Conservation (phyloP, 2,113 vertebrate species). For the Rynchops niger region DNA sequence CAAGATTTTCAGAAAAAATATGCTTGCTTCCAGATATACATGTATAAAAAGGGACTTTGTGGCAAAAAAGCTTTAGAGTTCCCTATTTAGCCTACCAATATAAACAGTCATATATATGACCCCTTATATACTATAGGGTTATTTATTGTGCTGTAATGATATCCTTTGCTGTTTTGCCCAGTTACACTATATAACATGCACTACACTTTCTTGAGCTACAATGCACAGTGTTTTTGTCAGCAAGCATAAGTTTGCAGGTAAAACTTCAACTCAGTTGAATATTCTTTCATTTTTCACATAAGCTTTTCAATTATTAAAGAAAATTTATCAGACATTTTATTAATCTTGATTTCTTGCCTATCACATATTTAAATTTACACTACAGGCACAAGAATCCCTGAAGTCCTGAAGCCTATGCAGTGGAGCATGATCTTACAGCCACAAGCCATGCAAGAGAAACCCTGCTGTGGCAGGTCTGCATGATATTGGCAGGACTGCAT, state of each 20-base stretch:
- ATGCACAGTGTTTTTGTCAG: background rate
- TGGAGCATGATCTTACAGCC: background rate
- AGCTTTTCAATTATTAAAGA: background rate
- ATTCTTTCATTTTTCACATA: background rate
- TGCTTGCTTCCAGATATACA: background rate
- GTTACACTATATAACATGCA: background rate
- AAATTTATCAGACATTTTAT: background rate
- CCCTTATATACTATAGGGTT: background rate
- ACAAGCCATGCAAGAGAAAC: background rate
- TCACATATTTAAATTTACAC: background rate
- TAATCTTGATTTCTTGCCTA: background rate
- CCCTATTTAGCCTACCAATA: background rate
- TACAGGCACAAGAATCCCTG: background rate
- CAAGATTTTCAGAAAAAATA: slow-evolving; percentile 1
- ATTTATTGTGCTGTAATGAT: background rate
- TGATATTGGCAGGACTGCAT: background rate
- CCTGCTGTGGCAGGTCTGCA: background rate
- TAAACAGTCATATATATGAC: background rate
- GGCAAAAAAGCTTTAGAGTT: background rate
- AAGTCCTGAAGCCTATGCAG: background rate
- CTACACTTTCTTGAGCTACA: background rate
- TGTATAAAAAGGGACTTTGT: background rate
- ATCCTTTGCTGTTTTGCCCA: background rate
- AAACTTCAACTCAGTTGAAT: background rate
- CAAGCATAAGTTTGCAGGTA: background rate